A percentile compares a stretch with the other conserved stretches of the same genome.
Evolutionary conservation across 2,113 vertebrate species (phyloP).

Genomic region (Toxotes jaculatrix): DNA sequence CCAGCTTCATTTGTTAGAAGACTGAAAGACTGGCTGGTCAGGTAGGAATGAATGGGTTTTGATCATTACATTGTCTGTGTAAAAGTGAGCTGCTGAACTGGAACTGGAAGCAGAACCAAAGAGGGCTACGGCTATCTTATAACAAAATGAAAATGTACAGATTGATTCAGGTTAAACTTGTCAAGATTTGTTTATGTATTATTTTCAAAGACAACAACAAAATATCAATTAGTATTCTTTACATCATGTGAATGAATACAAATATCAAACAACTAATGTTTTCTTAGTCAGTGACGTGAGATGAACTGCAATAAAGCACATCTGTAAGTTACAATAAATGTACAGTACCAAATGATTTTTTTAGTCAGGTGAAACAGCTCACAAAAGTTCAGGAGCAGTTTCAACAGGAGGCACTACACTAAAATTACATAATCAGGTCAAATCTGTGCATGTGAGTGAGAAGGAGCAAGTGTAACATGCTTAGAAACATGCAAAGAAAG

Average conservation of each 20-base stretch:
- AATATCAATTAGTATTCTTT: background rate
- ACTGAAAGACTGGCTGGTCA: slow-evolving; percentile 4
- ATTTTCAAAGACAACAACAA: background rate
- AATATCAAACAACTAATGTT: background rate
- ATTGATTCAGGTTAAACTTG: background rate
- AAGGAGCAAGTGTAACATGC: background rate
- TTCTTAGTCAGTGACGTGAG: background rate
- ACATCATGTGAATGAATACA: background rate
- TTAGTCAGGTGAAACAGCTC: background rate
- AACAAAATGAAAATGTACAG: background rate
- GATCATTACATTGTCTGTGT: slow-evolving; percentile 7
- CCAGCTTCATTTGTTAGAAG: slow-evolving; percentile 12
- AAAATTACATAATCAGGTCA: background rate
- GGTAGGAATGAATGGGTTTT: slow-evolving; percentile 48
- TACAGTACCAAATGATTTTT: background rate
- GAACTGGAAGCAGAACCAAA: background rate
- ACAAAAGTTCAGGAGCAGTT: background rate
- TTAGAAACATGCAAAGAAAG: background rate
- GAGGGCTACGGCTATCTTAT: background rate
- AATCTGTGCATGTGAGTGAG: background rate
- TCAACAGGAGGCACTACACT: background rate
- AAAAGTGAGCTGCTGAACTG: background rate
- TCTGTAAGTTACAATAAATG: background rate
- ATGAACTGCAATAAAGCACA: background rate
- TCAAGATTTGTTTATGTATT: background rate